Evolutionary conservation across 2,113 vertebrate genomes (phyloP).

Genomic region (Ammodytes marinus): DNA sequence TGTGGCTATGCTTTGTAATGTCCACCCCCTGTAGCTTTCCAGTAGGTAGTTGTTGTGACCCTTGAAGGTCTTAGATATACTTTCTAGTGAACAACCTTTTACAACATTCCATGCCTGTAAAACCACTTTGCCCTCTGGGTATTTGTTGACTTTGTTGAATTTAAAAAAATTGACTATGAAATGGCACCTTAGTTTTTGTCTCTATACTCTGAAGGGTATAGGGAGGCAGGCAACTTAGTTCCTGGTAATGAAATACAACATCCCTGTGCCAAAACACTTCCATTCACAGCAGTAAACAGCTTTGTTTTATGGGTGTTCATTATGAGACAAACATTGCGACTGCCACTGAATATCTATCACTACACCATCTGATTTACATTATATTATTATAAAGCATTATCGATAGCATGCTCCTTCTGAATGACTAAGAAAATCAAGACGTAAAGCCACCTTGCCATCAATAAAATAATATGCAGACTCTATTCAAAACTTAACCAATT

Average conservation of each 20-base stretch:
- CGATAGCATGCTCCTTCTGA: background rate
- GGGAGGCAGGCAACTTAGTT: background rate
- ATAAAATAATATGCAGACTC: background rate
- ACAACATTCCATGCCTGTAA: no score
- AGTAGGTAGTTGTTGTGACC: no score
- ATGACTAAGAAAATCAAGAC: background rate
- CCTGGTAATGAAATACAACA: background rate
- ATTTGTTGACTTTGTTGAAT: no score
- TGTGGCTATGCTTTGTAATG: background rate
- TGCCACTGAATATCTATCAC: background rate
- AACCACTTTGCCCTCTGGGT: no score
- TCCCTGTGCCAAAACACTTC: background rate
- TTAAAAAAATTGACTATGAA: background rate
- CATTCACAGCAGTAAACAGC: background rate
- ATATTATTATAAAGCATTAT: background rate
- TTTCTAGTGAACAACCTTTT: no score
- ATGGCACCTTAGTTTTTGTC: constrained; percentile 1
- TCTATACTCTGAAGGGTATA: background rate
- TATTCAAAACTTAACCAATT: background rate
- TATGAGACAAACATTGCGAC: background rate
- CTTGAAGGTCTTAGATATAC: no score
- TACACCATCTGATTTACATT: background rate
- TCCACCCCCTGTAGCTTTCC: no score
- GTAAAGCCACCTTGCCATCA: background rate
- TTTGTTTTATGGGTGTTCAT: background rate